These are phyloP conservation scores for Catocala nupta DNA, from an alignment of 2,888 invertebrate species.

Conservation along the genomic window DNA sequence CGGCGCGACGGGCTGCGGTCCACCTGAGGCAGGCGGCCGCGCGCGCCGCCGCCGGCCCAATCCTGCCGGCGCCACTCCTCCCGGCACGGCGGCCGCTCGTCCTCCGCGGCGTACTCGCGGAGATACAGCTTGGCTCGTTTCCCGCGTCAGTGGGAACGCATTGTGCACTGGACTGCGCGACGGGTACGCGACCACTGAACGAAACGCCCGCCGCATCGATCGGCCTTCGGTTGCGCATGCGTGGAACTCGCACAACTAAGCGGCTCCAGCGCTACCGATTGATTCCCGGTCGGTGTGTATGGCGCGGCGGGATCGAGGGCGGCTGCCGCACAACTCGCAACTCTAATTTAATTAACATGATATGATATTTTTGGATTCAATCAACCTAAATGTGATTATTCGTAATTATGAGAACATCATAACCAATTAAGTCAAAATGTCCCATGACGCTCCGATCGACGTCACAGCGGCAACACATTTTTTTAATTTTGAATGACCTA, in stretches of 20 bases:
- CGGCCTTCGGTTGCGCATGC: constrained; percentile 71
- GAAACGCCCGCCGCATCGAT: constrained; percentile 77
- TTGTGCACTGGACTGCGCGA: constrained; percentile 79
- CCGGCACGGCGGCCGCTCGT: constrained; percentile 85
- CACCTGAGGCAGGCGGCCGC: constrained; percentile 93
- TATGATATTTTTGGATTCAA: constrained; percentile 44
- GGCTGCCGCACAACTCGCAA: constrained; percentile 35
- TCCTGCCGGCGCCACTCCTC: constrained; percentile 86
- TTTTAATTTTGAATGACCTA: constrained; percentile 2
- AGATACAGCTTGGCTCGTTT: constrained; percentile 86
- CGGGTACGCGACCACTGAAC: constrained; percentile 85
- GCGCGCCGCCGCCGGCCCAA: constrained; percentile 78
- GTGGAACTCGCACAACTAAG: constrained; percentile 56
- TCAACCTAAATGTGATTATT: constrained; percentile 27
- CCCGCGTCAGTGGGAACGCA: constrained; percentile 83
- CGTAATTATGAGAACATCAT: constrained; percentile 25
- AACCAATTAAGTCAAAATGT: constrained; percentile 24
- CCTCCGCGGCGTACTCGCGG: constrained; percentile 86
- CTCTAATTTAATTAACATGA: constrained; percentile 51
- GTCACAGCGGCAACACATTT: not conserved
- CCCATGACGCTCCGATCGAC: constrained; percentile 12
- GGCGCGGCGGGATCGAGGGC: constrained; percentile 43
- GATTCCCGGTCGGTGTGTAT: constrained; percentile 56
- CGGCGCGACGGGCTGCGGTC: constrained; percentile 96
- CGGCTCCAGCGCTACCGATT: constrained; percentile 71